phyloP scores from a whole-genome alignment of 2,113 vertebrate genomes.

The Etheostoma spectabile region DNA sequence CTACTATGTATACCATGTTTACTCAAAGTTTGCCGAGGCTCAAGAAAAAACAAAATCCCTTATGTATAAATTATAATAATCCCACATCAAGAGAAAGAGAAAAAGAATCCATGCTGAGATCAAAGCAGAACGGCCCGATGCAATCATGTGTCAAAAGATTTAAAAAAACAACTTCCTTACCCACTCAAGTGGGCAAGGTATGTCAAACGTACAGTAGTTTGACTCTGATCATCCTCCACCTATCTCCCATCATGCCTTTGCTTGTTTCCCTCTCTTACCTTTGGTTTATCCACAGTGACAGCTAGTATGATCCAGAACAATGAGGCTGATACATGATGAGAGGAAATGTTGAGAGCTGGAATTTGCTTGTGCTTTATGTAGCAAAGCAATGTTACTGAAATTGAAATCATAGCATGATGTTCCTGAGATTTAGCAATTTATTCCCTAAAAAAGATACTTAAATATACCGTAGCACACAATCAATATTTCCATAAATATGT shows the following conservation, averaged over 20 bases:
- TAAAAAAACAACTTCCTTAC: slow-evolving; percentile 76
- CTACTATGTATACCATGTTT: slow-evolving; percentile 79
- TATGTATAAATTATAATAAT: slow-evolving; percentile 88
- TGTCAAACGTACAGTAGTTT: slow-evolving; percentile 58
- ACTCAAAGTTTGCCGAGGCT: slow-evolving; percentile 79
- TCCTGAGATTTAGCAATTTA: neutral
- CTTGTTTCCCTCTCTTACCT: slow-evolving; percentile 18
- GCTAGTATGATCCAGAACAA: slow-evolving; percentile 14
- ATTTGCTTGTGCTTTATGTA: neutral
- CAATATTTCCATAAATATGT: neutral
- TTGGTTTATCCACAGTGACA: slow-evolving; percentile 28
- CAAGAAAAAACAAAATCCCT: slow-evolving; percentile 80
- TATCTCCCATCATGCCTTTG: slow-evolving; percentile 16
- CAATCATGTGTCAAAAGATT: slow-evolving; percentile 84
- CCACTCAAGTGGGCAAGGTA: slow-evolving; percentile 62
- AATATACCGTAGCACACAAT: neutral
- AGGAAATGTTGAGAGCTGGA: neutral
- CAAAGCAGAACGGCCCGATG: slow-evolving; percentile 77
- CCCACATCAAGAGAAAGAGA: slow-evolving; percentile 75
- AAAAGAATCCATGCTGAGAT: slow-evolving; percentile 78
- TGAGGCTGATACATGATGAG: neutral
- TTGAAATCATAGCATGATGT: neutral
- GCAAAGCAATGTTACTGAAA: slow-evolving; percentile 2
- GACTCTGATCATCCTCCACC: slow-evolving; percentile 36
- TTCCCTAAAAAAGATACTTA: neutral